Evolutionary conservation across 1,140 invertebrate genomes (phyloP).

Genomic region (Thalassaphorura encarpata): DNA sequence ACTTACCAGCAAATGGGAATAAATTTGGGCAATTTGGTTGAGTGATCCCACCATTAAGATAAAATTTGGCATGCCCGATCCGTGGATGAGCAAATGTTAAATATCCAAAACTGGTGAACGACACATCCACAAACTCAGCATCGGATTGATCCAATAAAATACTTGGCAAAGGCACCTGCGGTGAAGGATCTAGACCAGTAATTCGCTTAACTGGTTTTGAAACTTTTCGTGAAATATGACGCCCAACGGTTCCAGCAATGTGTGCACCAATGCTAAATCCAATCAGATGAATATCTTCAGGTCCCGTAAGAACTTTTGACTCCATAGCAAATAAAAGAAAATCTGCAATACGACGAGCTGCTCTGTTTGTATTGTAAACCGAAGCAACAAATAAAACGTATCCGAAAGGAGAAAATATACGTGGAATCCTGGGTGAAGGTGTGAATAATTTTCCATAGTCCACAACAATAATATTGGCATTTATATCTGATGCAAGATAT

Average conservation of each 20-base stretch:
- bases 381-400: neutral
- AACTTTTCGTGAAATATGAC: neutral
- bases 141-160: constrained; percentile 4
- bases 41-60: constrained; percentile 10
- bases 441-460: constrained; percentile 13
- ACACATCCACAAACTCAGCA: constrained; percentile 14
- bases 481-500: neutral
- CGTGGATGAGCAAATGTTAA: neutral
- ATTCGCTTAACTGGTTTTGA: constrained; percentile 1
- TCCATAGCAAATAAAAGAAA: constrained; percentile 9
- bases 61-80: constrained; percentile 10
- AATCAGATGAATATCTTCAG: constrained; percentile 13
- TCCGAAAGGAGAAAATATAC: neutral
- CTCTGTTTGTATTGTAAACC: neutral
- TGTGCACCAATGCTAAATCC: constrained; percentile 17
- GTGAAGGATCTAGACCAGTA: constrained; percentile 5
- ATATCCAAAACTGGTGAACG: neutral
- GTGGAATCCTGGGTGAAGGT: neutral
- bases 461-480: constrained; percentile 16
- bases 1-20: neutral
- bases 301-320: constrained; percentile 5
- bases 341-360: constrained; percentile 9
- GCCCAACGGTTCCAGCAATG: constrained; percentile 4
- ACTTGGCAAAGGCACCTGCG: neutral
- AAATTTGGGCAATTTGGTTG: constrained; percentile 17